These are phyloP conservation scores for Eupithecia exiguata DNA, from an alignment of 2,888 invertebrate species.

Conservation along the genomic window DNA sequence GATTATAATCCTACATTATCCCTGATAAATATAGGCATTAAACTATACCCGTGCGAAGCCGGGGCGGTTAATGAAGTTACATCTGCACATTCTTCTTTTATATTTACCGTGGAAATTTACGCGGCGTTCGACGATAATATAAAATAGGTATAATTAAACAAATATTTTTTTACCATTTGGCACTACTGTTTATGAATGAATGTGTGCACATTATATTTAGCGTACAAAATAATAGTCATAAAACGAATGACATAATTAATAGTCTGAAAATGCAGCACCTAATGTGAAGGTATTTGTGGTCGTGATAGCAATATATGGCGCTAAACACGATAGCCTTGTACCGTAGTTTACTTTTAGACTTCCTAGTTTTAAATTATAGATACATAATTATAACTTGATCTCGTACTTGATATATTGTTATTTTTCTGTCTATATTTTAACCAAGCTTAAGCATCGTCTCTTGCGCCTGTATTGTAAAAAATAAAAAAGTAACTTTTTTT, in stretches of 20 bases:
- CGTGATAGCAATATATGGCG: slow-evolving; percentile 36
- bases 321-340: slow-evolving; percentile 44
- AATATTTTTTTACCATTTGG: background rate
- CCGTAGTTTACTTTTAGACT: slow-evolving; percentile 34
- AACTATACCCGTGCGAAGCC: no score
- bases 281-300: slow-evolving; percentile 9
- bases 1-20: no score
- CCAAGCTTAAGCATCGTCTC: background rate
- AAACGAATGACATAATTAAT: background rate
- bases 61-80: no score
- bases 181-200: background rate
- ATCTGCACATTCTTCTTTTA: background rate
- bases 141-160: background rate
- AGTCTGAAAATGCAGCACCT: background rate
- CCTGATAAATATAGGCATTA: no score
- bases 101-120: background rate
- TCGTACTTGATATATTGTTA: background rate
- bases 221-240: background rate
- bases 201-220: background rate
- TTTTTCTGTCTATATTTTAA: background rate
- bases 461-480: no score
- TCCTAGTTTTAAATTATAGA: slow-evolving; percentile 41
- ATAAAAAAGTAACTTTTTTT: no score
- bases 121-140: background rate
- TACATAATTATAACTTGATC: slow-evolving; percentile 2